Conservation (phyloP, 64 coral and sea anemone species). For the Orbicella faveolata region DNA sequence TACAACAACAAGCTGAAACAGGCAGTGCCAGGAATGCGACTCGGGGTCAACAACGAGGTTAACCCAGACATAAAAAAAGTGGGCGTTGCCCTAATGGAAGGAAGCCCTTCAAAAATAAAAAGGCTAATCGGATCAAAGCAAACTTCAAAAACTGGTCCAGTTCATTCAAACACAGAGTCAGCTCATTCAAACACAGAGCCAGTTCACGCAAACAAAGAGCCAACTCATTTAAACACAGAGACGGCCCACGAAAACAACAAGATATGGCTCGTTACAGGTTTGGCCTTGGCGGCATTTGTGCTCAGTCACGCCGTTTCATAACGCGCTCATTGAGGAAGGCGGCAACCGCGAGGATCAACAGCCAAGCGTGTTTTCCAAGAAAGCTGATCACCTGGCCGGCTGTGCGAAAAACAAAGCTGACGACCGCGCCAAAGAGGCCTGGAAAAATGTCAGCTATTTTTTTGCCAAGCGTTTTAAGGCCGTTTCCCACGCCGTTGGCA, state of each 20-base stretch:
- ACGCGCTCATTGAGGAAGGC: background rate
- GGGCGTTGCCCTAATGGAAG: background rate
- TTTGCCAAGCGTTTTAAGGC: no score
- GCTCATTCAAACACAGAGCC: no score
- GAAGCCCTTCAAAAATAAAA: background rate
- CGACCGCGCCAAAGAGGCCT: background rate
- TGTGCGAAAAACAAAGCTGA: background rate
- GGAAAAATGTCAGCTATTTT: no score
- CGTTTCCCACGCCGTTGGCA: background rate
- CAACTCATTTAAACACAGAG: no score
- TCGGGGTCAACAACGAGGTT: background rate
- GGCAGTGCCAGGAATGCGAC: no score
- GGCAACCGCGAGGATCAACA: background rate
- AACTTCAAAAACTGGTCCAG: no score
- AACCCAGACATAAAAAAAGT: background rate
- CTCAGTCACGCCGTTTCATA: background rate
- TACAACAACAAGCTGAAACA: no score
- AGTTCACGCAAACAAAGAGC: no score
- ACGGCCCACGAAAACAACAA: background rate
- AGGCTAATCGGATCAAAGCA: background rate
- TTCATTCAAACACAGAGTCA: no score
- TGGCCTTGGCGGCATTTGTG: background rate
- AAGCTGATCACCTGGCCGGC: constrained; percentile 5
- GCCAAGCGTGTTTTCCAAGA: background rate
- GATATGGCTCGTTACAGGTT: background rate